phyloP scores from a whole-genome alignment of 2,113 vertebrate species.

The Oreochromis spilurus region DNA sequence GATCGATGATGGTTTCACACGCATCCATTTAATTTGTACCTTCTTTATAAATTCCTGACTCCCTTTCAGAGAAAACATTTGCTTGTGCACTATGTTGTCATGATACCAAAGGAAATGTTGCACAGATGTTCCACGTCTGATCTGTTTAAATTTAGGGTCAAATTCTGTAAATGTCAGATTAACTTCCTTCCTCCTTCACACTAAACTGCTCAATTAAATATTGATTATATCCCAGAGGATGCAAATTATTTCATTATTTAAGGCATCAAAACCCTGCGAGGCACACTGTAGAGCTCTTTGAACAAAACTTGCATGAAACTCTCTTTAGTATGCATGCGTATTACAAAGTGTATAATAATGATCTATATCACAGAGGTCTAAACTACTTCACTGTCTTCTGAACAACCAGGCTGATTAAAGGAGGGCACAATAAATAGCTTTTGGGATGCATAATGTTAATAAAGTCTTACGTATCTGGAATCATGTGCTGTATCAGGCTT shows the following conservation, averaged over 20 bases:
- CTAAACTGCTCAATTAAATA: constrained; percentile 7
- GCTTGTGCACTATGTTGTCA: neutral
- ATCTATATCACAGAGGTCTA: neutral
- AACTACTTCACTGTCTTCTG: accelerated
- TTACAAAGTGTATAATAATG: neutral
- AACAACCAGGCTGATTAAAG: neutral
- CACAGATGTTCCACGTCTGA: no score
- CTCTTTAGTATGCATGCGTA: neutral
- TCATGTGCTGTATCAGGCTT: neutral
- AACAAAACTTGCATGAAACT: neutral
- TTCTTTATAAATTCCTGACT: neutral
- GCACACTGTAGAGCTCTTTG: neutral
- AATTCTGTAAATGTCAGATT: neutral
- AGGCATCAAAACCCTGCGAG: neutral
- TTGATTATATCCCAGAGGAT: neutral
- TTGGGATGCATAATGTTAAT: neutral
- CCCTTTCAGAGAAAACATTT: neutral
- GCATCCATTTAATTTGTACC: neutral
- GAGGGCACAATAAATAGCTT: neutral
- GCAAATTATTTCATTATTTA: neutral
- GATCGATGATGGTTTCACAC: accelerated
- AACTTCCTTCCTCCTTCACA: neutral
- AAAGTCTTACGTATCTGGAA: neutral
- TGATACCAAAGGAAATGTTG: neutral
- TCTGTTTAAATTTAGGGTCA: neutral